A percentile compares a stretch with the other conserved stretches of the same genome.
Conservation (phyloP, 2,113 vertebrate genomes). For the Dunckerocampus dactyliophorus region DNA sequence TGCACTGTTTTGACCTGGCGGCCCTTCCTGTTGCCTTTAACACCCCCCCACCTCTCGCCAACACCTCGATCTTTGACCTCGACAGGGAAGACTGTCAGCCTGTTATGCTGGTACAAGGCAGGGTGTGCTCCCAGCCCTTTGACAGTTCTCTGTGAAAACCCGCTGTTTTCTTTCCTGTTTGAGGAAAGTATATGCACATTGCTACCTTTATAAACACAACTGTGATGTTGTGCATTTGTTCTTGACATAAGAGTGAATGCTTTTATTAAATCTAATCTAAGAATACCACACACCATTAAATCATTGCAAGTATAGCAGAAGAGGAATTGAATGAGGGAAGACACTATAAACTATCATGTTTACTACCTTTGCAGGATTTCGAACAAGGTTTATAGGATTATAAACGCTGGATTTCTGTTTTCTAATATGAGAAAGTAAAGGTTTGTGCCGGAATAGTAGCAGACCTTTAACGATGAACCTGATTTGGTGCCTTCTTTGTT, state of each 20-base stretch:
- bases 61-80: slow-evolving; percentile 33
- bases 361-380: neutral
- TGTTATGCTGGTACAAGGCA: slow-evolving; percentile 38
- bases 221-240: neutral
- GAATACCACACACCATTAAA: neutral
- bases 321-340: neutral
- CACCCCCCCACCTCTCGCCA: slow-evolving; percentile 10
- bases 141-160: slow-evolving; percentile 19
- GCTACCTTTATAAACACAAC: neutral
- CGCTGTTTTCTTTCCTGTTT: slow-evolving; percentile 18
- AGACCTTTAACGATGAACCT: slow-evolving; percentile 36
- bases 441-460: slow-evolving; percentile 24
- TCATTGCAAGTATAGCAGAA: neutral
- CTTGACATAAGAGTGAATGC: neutral
- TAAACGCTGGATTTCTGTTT: too few relatives aligned
- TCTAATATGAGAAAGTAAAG: slow-evolving; percentile 8
- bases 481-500: slow-evolving; percentile 7
- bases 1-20: slow-evolving; percentile 31
- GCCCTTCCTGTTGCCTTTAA: slow-evolving; percentile 57
- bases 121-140: slow-evolving; percentile 11
- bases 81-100: slow-evolving; percentile 22
- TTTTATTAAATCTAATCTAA: neutral
- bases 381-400: neutral
- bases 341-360: neutral
- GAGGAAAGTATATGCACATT: slow-evolving; percentile 11